Conservation (phyloP, 2,797 vertebrate species). For the Pseudotriccus pelzelni region DNA sequence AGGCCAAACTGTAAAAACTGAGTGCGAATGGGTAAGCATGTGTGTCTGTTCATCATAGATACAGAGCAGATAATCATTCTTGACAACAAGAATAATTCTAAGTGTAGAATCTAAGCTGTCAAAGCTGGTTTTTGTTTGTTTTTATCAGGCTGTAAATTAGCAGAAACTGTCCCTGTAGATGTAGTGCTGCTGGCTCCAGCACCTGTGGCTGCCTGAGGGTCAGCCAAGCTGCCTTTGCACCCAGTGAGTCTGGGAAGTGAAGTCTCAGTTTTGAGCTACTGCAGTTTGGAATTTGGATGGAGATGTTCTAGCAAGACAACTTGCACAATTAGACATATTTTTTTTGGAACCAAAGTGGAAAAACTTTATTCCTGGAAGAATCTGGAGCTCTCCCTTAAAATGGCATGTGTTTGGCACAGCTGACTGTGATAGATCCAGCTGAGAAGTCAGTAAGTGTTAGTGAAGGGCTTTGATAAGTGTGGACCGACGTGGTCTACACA, state of each 20-base stretch:
- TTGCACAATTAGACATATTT: not conserved
- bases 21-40: not conserved
- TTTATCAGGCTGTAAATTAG: not conserved
- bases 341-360: not conserved
- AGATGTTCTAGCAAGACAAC: not conserved
- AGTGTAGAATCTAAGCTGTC: not conserved
- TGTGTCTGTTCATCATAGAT: not conserved
- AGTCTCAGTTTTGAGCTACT: not conserved
- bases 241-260: not conserved
- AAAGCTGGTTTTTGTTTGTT: not conserved
- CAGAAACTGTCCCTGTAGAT: not conserved
- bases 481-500: not conserved
- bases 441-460: not conserved
- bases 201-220: not conserved
- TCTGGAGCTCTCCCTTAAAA: not conserved
- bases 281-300: not conserved
- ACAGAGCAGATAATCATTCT: not conserved
- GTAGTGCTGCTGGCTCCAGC: accelerated
- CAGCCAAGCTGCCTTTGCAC: constrained; percentile 13
- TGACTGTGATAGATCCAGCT: not conserved
- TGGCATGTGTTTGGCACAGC: not conserved
- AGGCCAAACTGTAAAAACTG: not conserved
- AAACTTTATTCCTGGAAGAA: not conserved
- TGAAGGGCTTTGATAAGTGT: not conserved
- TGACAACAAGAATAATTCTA: constrained; percentile 14